Evolutionary conservation across 2,888 invertebrate genomes (phyloP).

Genomic region (Drosophila robusta): DNA sequence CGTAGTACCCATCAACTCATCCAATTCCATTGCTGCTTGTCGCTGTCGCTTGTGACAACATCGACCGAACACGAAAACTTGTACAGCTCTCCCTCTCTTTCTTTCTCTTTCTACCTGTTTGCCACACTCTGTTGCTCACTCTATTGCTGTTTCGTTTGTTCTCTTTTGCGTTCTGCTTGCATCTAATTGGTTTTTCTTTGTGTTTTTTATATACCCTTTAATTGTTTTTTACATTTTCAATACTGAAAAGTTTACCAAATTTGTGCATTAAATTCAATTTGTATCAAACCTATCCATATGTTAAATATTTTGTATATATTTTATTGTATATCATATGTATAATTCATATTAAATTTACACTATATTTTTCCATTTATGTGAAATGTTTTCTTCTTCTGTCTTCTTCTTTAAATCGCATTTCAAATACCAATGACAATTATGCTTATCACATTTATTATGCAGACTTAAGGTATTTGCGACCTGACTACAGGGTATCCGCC

Average conservation of each 20-base stretch:
- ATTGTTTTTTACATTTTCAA: background rate
- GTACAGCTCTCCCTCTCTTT: background rate
- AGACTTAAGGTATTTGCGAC: too few relatives aligned
- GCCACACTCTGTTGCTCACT: background rate
- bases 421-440: too few relatives aligned
- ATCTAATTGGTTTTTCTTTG: slow-evolving; percentile 71
- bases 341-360: too few relatives aligned
- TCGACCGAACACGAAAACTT: slow-evolving; percentile 71
- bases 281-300: too few relatives aligned
- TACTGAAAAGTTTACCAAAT: background rate
- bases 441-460: too few relatives aligned
- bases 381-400: too few relatives aligned
- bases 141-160: slow-evolving; percentile 28
- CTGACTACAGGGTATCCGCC: slow-evolving; percentile 3
- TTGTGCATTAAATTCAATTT: background rate
- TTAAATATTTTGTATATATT: too few relatives aligned
- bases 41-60: slow-evolving; percentile 65
- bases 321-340: too few relatives aligned
- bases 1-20: background rate
- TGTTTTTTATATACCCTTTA: slow-evolving; percentile 11
- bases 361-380: too few relatives aligned
- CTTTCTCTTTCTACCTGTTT: background rate
- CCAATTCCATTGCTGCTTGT: slow-evolving; percentile 16
- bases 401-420: too few relatives aligned
- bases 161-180: slow-evolving; percentile 35